Percentiles rank a stretch among this genome's conserved stretches.
Conservation (phyloP, 2,797 vertebrate genomes). For the Clarias platycephalus region DNA sequence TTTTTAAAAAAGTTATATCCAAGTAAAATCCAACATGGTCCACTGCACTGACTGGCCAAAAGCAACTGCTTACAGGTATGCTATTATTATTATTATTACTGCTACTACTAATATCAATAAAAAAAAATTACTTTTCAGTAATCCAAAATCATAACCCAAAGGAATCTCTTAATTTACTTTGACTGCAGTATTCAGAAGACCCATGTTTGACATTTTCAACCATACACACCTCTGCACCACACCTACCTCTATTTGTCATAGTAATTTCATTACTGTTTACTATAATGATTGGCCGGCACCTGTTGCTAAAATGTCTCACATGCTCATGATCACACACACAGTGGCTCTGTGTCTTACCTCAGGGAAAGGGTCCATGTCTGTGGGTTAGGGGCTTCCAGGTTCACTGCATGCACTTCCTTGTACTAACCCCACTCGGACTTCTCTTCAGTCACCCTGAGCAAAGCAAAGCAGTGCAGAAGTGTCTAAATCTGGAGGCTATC, state of each 20-base stretch:
- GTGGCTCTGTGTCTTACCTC: conserved; percentile 66
- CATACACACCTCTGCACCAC: neutral
- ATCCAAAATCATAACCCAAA: neutral
- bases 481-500: conserved; percentile 74
- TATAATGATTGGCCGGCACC: neutral
- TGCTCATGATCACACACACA: neutral
- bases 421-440: conserved; percentile 56
- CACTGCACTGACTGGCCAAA: neutral
- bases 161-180: neutral
- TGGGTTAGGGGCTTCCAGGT: conserved; percentile 19
- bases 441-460: conserved; percentile 41
- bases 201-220: neutral
- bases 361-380: conserved; percentile 66
- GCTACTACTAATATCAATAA: neutral
- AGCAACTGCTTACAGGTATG: neutral
- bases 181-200: neutral
- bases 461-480: conserved; percentile 33
- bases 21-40: neutral
- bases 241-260: neutral
- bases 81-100: too few relatives aligned
- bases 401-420: conserved; percentile 22
- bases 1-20: neutral
- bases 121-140: neutral
- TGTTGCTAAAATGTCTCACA: conserved; percentile 13
- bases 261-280: neutral